These are phyloP conservation scores for Menura novaehollandiae DNA, from an alignment of 2,113 vertebrate genomes.

Conservation along the genomic window DNA sequence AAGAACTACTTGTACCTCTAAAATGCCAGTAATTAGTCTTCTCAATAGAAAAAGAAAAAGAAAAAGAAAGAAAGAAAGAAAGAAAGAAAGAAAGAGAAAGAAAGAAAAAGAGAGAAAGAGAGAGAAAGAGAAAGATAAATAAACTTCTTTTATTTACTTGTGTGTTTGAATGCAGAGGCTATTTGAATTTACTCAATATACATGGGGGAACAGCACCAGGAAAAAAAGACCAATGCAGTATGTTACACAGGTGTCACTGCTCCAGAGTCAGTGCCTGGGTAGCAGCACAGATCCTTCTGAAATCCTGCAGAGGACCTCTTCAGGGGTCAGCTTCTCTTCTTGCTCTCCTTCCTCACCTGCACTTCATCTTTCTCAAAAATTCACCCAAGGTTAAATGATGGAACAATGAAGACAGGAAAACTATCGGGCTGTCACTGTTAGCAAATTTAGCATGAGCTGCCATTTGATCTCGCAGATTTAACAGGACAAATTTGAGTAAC, in stretches of 20 bases:
- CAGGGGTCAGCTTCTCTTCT: background rate
- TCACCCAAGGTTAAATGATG: background rate
- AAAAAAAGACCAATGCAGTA: background rate
- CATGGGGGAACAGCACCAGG: background rate
- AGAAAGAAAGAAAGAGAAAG: no score
- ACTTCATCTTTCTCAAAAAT: background rate
- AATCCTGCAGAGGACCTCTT: background rate
- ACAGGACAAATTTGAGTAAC: background rate
- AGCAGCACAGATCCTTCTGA: background rate
- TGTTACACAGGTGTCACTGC: background rate
- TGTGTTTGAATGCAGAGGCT: background rate
- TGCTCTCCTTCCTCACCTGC: background rate
- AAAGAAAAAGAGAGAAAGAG: accelerated
- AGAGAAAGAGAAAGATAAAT: no score
- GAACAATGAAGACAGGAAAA: background rate
- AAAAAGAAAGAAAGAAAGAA: accelerated
- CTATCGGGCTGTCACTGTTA: background rate
- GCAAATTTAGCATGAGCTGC: background rate
- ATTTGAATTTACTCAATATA: background rate
- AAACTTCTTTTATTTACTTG: background rate
- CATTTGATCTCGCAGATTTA: background rate
- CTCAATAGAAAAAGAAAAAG: background rate
- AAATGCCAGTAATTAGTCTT: background rate
- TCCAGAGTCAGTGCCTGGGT: background rate
- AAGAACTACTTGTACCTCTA: background rate